These are phyloP conservation scores for Plectropomus leopardus DNA, from an alignment of 2,113 vertebrate genomes.

Conservation along the genomic window DNA sequence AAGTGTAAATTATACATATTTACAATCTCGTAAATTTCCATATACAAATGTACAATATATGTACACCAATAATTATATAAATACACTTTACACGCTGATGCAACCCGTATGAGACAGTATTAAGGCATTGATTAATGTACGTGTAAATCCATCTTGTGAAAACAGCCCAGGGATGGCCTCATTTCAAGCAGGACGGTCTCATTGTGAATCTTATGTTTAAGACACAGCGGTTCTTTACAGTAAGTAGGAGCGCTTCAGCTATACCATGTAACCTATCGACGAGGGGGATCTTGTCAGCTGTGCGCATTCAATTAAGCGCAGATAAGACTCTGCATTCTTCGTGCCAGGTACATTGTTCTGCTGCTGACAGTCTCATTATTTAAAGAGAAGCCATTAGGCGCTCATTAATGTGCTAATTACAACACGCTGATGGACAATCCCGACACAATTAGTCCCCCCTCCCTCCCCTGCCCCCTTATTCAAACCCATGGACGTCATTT, in stretches of 20 bases:
- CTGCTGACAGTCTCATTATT: slow-evolving; percentile 69
- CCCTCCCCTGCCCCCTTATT: slow-evolving; percentile 9
- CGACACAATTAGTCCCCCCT: slow-evolving; percentile 52
- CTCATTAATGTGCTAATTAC: slow-evolving; percentile 79
- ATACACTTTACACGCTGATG: slow-evolving; percentile 86
- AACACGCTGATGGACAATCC: slow-evolving; percentile 74
- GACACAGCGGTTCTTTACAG: slow-evolving; percentile 69
- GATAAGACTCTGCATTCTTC: slow-evolving; percentile 71
- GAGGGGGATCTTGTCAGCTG: slow-evolving; percentile 57
- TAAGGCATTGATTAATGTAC: slow-evolving; percentile 65
- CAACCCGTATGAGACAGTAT: slow-evolving; percentile 92
- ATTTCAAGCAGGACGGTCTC: slow-evolving; percentile 27
- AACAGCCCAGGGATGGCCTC: slow-evolving; percentile 10
- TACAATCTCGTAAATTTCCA: slow-evolving; percentile 92
- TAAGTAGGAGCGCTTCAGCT: slow-evolving; percentile 26
- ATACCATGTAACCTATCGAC: slow-evolving; percentile 35
- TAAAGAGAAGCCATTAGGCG: slow-evolving; percentile 72
- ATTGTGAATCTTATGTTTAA: slow-evolving; percentile 58
- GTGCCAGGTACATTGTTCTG: slow-evolving; percentile 75
- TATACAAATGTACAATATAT: slow-evolving; percentile 92
- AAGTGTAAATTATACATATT: slow-evolving; percentile 92
- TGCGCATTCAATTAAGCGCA: slow-evolving; percentile 56
- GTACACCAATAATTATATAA: slow-evolving; percentile 95
- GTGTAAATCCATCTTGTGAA: not conserved
- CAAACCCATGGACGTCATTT: slow-evolving; percentile 48